Conservation (phyloP, 2,113 vertebrate genomes). For the Amblyopsis rosae region DNA sequence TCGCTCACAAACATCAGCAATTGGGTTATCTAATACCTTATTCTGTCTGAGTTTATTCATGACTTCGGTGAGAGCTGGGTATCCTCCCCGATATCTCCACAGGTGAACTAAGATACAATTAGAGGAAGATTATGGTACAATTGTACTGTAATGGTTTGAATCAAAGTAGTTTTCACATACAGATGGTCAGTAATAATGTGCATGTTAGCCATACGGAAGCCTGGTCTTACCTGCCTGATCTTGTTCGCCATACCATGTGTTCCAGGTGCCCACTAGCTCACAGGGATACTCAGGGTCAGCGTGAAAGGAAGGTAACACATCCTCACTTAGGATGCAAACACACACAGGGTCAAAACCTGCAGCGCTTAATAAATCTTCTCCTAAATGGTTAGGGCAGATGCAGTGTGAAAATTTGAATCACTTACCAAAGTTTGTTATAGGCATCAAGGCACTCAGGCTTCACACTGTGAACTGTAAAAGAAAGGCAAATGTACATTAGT, state of each 20-base stretch:
- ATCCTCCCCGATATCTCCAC: slow-evolving; percentile 97
- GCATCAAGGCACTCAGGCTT: slow-evolving; percentile 95
- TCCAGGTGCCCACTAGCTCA: slow-evolving; percentile 97
- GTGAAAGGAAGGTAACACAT: slow-evolving; percentile 90
- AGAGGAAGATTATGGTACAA: slow-evolving; percentile 12
- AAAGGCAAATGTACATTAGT: slow-evolving; percentile 39
- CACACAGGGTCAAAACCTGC: slow-evolving; percentile 1
- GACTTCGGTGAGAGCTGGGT: slow-evolving; percentile 97
- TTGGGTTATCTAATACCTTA: slow-evolving; percentile 77
- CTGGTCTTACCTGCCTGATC: slow-evolving; percentile 93
- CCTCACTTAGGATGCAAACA: slow-evolving; percentile 77
- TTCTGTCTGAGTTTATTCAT: slow-evolving; percentile 95
- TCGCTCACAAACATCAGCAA: no score
- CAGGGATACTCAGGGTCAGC: slow-evolving; percentile 89
- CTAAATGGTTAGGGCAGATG: not conserved
- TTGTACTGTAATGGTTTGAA: no score
- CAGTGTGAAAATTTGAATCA: not conserved
- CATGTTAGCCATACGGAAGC: not conserved
- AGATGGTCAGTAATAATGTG: not conserved
- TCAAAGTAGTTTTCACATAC: not conserved
- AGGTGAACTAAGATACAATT: slow-evolving; percentile 89
- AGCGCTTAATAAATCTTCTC: not conserved
- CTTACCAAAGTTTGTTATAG: slow-evolving; percentile 97
- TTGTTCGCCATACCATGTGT: slow-evolving; percentile 99
- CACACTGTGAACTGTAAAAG: slow-evolving; percentile 95